A percentile compares a stretch with the other conserved stretches of the same genome.
Conservation (phyloP, 2,888 invertebrate species). For the Hoplodrina ambigua region DNA sequence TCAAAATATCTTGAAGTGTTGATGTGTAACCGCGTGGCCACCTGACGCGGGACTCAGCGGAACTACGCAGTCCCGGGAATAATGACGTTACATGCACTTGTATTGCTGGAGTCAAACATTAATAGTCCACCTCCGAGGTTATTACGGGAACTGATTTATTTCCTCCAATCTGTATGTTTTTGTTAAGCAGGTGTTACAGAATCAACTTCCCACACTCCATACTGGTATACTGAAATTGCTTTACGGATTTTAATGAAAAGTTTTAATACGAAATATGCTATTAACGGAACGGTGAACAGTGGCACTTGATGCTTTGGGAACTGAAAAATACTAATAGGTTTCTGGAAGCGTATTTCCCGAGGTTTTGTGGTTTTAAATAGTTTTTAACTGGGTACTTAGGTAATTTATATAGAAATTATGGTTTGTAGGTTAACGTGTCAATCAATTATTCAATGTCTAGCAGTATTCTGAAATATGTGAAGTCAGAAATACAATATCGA, state of each 20-base stretch:
- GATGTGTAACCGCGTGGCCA: constrained; percentile 16
- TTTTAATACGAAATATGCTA: constrained; percentile 53
- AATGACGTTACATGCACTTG: constrained; percentile 65
- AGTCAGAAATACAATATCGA: neutral
- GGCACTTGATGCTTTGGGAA: constrained; percentile 33
- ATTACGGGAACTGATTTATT: constrained; percentile 54
- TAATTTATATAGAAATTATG: neutral
- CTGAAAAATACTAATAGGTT: constrained; percentile 21
- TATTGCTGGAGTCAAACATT: constrained; percentile 63
- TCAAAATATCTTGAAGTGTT: neutral
- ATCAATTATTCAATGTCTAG: neutral
- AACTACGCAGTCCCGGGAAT: constrained; percentile 53
- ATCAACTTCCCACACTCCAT: constrained; percentile 32
- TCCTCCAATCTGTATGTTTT: constrained; percentile 28
- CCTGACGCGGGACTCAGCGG: constrained; percentile 43
- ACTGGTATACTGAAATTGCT: constrained; percentile 39
- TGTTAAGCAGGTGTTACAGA: constrained; percentile 46
- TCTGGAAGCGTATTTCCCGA: neutral
- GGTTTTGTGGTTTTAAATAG: constrained; percentile 18
- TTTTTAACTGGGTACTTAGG: neutral
- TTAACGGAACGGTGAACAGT: constrained; percentile 32
- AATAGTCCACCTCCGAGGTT: constrained; percentile 48
- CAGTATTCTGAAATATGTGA: neutral
- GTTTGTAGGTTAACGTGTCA: no score
- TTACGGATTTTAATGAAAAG: constrained; percentile 49